A percentile compares a stretch with the other conserved stretches of the same genome.
Conservation (phyloP, 2,797 vertebrate genomes). For the Myiotriccus ornatus region DNA sequence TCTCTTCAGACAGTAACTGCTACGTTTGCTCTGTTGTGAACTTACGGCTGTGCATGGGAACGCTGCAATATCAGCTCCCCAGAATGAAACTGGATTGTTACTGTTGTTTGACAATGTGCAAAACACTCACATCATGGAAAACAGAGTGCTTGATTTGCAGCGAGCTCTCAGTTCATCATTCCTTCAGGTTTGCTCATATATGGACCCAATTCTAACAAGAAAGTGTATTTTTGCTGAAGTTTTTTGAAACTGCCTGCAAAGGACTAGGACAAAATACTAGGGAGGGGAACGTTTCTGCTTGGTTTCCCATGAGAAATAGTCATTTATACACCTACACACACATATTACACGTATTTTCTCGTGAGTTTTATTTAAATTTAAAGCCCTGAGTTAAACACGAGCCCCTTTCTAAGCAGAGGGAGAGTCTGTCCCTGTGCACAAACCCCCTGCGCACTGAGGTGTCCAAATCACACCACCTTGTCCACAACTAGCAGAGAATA, state of each 20-base stretch:
- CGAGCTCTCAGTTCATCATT: not conserved
- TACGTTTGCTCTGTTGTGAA: not conserved
- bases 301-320: not conserved
- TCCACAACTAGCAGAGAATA: not conserved
- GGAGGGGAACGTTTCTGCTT: not conserved
- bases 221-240: not conserved
- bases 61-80: not conserved
- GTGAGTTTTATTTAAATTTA: not conserved
- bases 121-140: not conserved
- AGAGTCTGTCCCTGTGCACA: not conserved
- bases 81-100: not conserved
- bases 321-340: not conserved
- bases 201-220: not conserved
- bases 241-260: not conserved
- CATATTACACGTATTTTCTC: accelerated
- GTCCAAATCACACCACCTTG: not conserved
- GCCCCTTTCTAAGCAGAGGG: not conserved
- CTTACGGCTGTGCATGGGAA: not conserved
- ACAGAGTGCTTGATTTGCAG: not conserved
- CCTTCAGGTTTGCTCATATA: not conserved
- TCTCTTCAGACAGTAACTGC: not conserved
- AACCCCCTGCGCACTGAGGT: accelerated
- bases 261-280: not conserved
- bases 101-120: not conserved
- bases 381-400: not conserved